Base-by-base conservation (phyloP, 2,888 invertebrate genomes). In the Drosophila parthenogenetica region DNA sequence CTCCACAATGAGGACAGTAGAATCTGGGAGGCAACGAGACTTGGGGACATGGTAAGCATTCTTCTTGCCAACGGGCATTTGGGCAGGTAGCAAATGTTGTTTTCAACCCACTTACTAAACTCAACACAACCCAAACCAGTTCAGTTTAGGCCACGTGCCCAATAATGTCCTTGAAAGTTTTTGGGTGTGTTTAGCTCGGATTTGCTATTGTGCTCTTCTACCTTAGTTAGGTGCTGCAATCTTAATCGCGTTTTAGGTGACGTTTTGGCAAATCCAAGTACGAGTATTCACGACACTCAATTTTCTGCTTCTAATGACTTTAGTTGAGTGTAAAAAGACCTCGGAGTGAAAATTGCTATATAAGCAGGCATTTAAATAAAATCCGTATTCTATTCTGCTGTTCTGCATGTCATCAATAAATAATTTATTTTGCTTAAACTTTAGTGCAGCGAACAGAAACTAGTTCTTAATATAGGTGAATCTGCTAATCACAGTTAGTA, bases 151-250 rank as follows among this genome's bases (percentile, higher is more conserved):
- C 70, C 80, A 79, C 70, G 80, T 73, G 64, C 71, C 83, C 70
- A 75, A 76, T 73, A 68, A 64, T 75, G 87, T 78, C 89, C 87
- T 86, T 86, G 81, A 81, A 80, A 87, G 50, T 78, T 81, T 67
- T n/a, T 13, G 61, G 63, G 75, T 51, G 81, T 73, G 64, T 53
- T 32, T 16, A 42, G 59, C 70, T 29, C 8, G 29, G 64, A 67
- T 79, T 80, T 85, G 68, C 63, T 79, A 69, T 72, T 57, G 57
- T 29, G 29, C 29, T 29, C 22, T 48, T 53, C 60, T 67, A 43
- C 67, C 46, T 58, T 62, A 53, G 45, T 50, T 63, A 63, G 69
- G 60, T 59, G 69, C 69, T 76, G 75, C 73, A 75, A 77, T 73
- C 75, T 73, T 68, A 77, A 77, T 77, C 78, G 75, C 59, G 57